Evolutionary conservation across 1,140 invertebrate species (phyloP), one percentile per base, ranked within the genome.

Genomic region (Musca vetustissima): DNA sequence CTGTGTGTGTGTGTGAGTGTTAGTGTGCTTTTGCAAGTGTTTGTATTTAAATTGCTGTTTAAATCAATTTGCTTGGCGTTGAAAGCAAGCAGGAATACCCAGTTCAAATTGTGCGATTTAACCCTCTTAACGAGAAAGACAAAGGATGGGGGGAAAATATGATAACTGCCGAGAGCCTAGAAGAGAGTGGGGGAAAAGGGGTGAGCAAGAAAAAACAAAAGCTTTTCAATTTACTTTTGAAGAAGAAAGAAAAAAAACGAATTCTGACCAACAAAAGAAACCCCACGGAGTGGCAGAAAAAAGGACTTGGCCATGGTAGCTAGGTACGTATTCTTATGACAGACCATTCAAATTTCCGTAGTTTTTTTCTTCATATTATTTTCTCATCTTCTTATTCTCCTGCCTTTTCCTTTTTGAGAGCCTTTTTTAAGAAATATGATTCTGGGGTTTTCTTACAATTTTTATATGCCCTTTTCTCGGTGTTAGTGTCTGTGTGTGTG

Each of bases 31-130:
- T n/a, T n/a, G n/a, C n/a, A n/a, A n/a, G n/a, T n/a, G 36, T 13
- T 43, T 61, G 57, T 61, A 32, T 61, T 61, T 61, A 61, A 61
- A 61, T 61, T 61, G 57, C 57, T 61, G 57, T 61, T 61, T 61
- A 61, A 61, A 61, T 61, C 57, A 61, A 61, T 61, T 61, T 61
- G 28, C 57, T 32, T 61, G 36, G 57, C 36, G 19, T 43, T 43
- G n/a, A 57, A 25, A 57, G n/a, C n/a, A n/a, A n/a, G n/a, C n/a
- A n/a, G n/a, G 25, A 15, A 24, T 22, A 24, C 53, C n/a, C 53
- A 25, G 21, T 25, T 28, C 52, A 13, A 7, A 15, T 57, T 57
- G 53, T 22, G 15, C 22, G 3, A n/a, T 8, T 61, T 61, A 61
- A 61, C 57, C 57, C 57, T 61, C 32, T 21, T 59, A n/a, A 21